Evolutionary conservation across 1,140 invertebrate species (phyloP), one percentile per base, ranked within the genome.

Genomic region (Reticulitermes speratus): DNA sequence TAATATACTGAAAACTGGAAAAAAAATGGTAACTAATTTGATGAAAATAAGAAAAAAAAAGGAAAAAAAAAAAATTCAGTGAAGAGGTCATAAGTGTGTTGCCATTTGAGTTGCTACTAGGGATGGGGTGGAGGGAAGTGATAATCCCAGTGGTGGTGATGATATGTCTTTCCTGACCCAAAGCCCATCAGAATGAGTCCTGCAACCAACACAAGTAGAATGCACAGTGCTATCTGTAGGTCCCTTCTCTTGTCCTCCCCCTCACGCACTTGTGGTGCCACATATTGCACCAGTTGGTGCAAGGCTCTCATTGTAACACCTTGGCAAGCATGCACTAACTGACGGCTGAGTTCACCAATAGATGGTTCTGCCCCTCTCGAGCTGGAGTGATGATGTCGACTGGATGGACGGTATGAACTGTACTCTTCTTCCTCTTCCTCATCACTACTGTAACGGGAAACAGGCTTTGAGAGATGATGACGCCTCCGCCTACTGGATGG

Each of bases 111-210:
- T 2, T 55, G 19, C 19, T 55, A 21, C n/a, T 30, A 75, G 25
- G 65, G 65, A n/a, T 48, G 85, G 12, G 85, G 44, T 23, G 85
- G 85, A 38, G 95, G 96, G 92, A 96, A 96, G 88, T 95, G 96
- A 89, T 95, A 97, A 90, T 97, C 96, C 96, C 96, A 97, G 87
- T 94, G 94, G 89, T 96, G 94, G 90, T 96, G 95, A 87, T 95
- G 95, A 69, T 96, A 93, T 32, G 95, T 94, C 87, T 93, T 93
- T 52, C 94, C 94, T 23, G 85, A 86, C 86, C 93, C 93, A 84
- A 95, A 93, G n/a, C 94, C 94, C 44, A 96, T 90, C 90, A 96
- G 92, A 48, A 96, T 92, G 30, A 96, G 90, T 3, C 94, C 95
- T 48, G 95, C 95, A 45, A 96, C 93, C 48, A 97, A 91, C 81